A percentile compares a stretch with the other conserved stretches of the same genome.
These are phyloP conservation scores for Heliconius eleuchia DNA, from an alignment of 1,140 invertebrate genomes.

Conservation along the genomic window DNA sequence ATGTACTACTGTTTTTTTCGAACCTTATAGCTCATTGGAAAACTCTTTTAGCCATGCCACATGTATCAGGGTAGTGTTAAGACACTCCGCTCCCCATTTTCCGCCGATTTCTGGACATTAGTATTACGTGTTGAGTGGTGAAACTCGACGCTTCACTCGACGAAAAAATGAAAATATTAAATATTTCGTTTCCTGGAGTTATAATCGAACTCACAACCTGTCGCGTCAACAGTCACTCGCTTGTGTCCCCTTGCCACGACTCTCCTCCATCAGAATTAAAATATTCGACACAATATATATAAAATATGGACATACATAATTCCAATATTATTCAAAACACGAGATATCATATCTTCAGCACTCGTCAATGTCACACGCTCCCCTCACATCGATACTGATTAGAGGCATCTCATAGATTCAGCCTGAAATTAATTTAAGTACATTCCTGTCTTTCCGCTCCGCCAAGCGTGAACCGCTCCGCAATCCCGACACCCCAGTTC, in stretches of 20 bases:
- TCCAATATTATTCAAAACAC: not conserved
- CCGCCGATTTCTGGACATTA: too few relatives aligned
- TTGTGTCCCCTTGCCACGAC: too few relatives aligned
- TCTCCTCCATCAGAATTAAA: not conserved
- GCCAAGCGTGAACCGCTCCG: conserved; percentile 66
- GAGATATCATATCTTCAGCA: not conserved
- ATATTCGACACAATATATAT: not conserved
- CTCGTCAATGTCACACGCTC: conserved; percentile 5
- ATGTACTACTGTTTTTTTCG: not conserved
- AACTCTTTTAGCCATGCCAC: too few relatives aligned
- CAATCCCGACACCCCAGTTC: conserved; percentile 66
- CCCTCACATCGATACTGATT: conserved; percentile 33
- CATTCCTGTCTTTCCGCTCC: conserved; percentile 61
- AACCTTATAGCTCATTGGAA: not conserved
- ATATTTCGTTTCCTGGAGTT: too few relatives aligned
- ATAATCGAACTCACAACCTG: too few relatives aligned
- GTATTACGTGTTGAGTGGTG: too few relatives aligned
- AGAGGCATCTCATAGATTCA: conserved; percentile 35
- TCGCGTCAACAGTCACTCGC: too few relatives aligned
- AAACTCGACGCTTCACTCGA: too few relatives aligned
- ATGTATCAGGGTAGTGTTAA: too few relatives aligned
- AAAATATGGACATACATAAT: not conserved
- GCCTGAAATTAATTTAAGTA: conserved; percentile 67
- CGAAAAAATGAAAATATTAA: too few relatives aligned
- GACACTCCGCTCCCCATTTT: too few relatives aligned